Evolutionary conservation across 2,888 invertebrate species (phyloP), one percentile per base, ranked within the genome.

Genomic region (Lobophora halterata): DNA sequence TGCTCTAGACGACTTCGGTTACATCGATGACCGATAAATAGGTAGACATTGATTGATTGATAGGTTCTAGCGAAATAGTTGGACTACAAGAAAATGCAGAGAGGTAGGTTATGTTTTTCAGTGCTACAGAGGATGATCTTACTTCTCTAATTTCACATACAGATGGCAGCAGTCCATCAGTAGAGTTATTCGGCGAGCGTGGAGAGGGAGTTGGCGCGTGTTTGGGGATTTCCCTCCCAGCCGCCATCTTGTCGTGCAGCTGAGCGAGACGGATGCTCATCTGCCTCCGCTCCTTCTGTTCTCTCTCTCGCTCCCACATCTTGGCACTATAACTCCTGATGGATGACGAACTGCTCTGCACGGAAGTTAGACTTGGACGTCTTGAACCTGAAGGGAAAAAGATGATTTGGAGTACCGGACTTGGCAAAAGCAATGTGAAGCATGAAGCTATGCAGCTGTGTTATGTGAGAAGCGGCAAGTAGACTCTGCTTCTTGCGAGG

Each of bases 331-430:
- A 95, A 79, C 95, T 95, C 69, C 93, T 91, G 49, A 94, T 91
- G 30, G 95, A 95, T 46, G 93, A 95, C 58, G 92, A 92, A 72
- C 92, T 93, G 89, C 95, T 95, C 74, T 95, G 95, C 62, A 95
- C 89, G 50, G 95, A 95, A 55, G 93, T 93, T 89, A 95, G 88
- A 90, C 95, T 95, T 87, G 95, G 95, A 89, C 95, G 92, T 89
- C 95, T 90, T 71, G 95, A 95, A 90, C 95, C 95, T 95, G 81
- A n/a, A 51, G 55, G 40, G 10, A 7, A 5, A 47, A 21, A 23
- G 12, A 47, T 21, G 10, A 30, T 32, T 43, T 40, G 38, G 17
- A 19, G 29, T 31, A 33, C 20, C 28, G 30, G 21, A 9, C 20
- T 6, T n/a, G 13, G n/a, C 4, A 17, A n/a, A n/a, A 8, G n/a